Base-by-base conservation (phyloP, 2,888 invertebrate genomes). In the Pardosa pseudoannulata region DNA sequence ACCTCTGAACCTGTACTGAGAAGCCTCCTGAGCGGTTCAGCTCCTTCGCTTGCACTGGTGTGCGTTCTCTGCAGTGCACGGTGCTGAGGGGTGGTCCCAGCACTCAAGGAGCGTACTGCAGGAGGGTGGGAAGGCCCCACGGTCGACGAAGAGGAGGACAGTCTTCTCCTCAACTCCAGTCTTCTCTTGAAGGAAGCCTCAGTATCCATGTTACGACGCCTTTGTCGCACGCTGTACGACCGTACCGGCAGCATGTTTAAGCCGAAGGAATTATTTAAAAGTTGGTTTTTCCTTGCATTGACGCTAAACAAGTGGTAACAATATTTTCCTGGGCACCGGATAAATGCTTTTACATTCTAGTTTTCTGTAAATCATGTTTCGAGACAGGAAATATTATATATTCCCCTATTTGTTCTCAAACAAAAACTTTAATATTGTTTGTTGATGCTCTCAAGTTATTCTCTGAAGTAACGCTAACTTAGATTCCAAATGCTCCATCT, bases 211-310 rank as follows among this genome's bases (percentile, higher is more conserved):
- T 89, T 89, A 16, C 89, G 87, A 3, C 87, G 74, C 29, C 88
- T 88, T 64, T 89, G 78, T 9, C 89, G 89, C 23, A 89, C 89
- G 50, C 89, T 89, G 83, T 89, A 89, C 0, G 89, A 89, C 3
- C 89, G 79, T 2, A 89, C 89, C 0, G 46, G 46, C 5, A 46
- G 16, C 46, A 46, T 46, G 16, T n/a, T n/a, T n/a, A n/a, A n/a
- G n/a, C n/a, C n/a, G n/a, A n/a, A n/a, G n/a, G n/a, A n/a, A n/a
- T n/a, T n/a, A n/a, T n/a, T n/a, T n/a, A n/a, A n/a, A n/a, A n/a
- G n/a, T n/a, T n/a, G n/a, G n/a, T n/a, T n/a, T n/a, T n/a, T n/a
- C n/a, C n/a, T n/a, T n/a, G n/a, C n/a, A n/a, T n/a, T n/a, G n/a
- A n/a, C n/a, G n/a, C n/a, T n/a, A n/a, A n/a, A n/a, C n/a, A n/a